Base-by-base conservation (phyloP, 1,140 invertebrate genomes). In the Lasioglossum albipes region DNA sequence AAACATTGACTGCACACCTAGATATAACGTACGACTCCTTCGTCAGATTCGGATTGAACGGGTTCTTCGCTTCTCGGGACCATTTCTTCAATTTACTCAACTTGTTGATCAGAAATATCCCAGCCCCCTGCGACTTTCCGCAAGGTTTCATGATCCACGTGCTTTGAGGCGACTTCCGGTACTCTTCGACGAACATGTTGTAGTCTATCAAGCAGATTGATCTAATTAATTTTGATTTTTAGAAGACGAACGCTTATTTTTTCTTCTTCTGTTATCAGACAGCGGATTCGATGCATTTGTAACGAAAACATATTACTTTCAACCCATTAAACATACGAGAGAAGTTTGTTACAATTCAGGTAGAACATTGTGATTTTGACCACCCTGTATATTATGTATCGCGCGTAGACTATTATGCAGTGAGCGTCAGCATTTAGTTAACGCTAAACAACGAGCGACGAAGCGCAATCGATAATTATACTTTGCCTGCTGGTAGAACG, bases 111-210 rank as follows among this genome's bases (percentile, higher is more conserved):
- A 98, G 93, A 90, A 98, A 97, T 83, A 98, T 98, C 9, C 97
- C 97, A 7, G 96, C 95, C 0, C 97, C 97, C 92, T 98, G 97
- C 18, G 97, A 98, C 91, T 97, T 97, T 31, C 97, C 98, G 90
- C 97, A 98, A 0, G 98, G 98, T 91, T 99, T 99, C 97, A 99
- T 98, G 76, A 99, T 99, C 98, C 98, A 99, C 0, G 98, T 98
- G 78, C 97, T 97, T 84, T 97, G 96, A 0, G 98, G 98, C 76
- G 97, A 97, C 91, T 98, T 98, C 65, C 96, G 92, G 91, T 99
- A 99, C 90, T 99, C 98, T 90, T 99, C 97, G 0, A 98, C 97
- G 93, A 99, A 99, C 95, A 98, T 96, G 90, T 98, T 98, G 89
- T 99, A 99, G 92, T 99, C 97, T 93, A 83, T 2, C 22, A 9